Evolutionary conservation across 2,888 invertebrate genomes (phyloP).

Genomic region (Hypolimnas misippus): DNA sequence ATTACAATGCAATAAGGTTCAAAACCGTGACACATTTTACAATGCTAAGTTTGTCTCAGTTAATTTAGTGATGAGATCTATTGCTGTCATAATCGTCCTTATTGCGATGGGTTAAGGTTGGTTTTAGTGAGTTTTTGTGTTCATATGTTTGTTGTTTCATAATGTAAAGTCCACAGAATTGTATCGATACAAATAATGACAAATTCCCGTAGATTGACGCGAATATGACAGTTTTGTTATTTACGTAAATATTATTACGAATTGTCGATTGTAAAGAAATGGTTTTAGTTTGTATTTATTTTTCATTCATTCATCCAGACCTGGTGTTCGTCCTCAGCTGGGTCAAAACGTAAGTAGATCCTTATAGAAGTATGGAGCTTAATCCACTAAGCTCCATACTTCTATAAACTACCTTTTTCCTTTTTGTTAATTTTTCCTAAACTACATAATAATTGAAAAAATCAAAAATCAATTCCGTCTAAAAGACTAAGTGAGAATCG

Average conservation of each 20-base stretch:
- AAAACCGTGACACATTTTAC: neutral
- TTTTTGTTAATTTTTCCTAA: too few species aligned
- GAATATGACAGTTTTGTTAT: constrained; percentile 26
- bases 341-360: too few species aligned
- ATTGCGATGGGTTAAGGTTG: neutral
- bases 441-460: too few species aligned
- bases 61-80: neutral
- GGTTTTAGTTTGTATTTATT: neutral
- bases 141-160: constrained; percentile 1
- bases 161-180: constrained; percentile 26
- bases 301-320: too few species aligned
- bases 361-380: too few species aligned
- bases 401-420: too few species aligned
- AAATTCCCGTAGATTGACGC: constrained; percentile 21
- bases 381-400: too few species aligned
- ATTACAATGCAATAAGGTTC: neutral
- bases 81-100: neutral
- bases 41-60: neutral
- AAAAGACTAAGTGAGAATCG: too few species aligned
- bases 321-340: too few species aligned
- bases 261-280: constrained; percentile 6
- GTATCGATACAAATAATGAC: constrained; percentile 16
- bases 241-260: constrained; percentile 9
- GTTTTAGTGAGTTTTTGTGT: neutral
- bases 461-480: too few species aligned